Percentiles rank a stretch among this genome's conserved stretches.
Evolutionary conservation across 2,113 vertebrate genomes (phyloP).

Genomic region (Sorex araneus): DNA sequence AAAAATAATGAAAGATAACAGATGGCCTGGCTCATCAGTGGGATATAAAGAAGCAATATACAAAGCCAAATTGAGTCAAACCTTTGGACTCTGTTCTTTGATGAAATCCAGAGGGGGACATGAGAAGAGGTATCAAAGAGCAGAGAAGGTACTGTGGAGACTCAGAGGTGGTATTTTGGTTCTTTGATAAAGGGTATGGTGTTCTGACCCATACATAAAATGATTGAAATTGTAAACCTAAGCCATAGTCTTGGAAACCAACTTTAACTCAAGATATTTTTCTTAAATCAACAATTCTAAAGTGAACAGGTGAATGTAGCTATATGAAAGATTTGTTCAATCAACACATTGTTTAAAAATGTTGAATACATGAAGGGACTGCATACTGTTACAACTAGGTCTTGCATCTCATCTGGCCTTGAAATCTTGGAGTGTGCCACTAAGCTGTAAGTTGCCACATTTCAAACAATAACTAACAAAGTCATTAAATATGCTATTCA

Average conservation of each 20-base stretch:
- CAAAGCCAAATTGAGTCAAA: too few relatives aligned
- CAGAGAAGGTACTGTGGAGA: too few relatives aligned
- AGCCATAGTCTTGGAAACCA: too few relatives aligned
- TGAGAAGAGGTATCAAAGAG: too few relatives aligned
- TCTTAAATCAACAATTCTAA: background rate
- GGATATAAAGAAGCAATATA: too few relatives aligned
- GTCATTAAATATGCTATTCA: background rate
- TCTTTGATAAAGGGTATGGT: background rate
- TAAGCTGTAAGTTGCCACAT: background rate
- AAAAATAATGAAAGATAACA: background rate
- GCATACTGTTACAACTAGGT: background rate
- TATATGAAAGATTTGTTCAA: background rate
- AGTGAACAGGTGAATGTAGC: background rate
- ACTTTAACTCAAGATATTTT: background rate
- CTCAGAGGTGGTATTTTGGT: too few relatives aligned
- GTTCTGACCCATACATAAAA: background rate
- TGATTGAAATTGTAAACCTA: too few relatives aligned
- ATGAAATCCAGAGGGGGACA: too few relatives aligned
- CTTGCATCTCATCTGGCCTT: background rate
- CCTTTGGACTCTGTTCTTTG: too few relatives aligned
- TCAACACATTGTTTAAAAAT: background rate
- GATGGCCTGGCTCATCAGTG: too few relatives aligned
- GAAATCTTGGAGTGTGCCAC: background rate
- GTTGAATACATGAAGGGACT: background rate
- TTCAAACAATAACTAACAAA: slow-evolving; percentile 8